Evolutionary conservation across 2,797 vertebrate genomes (phyloP), one percentile per base, ranked within the genome.

Genomic region (Danio choprae): DNA sequence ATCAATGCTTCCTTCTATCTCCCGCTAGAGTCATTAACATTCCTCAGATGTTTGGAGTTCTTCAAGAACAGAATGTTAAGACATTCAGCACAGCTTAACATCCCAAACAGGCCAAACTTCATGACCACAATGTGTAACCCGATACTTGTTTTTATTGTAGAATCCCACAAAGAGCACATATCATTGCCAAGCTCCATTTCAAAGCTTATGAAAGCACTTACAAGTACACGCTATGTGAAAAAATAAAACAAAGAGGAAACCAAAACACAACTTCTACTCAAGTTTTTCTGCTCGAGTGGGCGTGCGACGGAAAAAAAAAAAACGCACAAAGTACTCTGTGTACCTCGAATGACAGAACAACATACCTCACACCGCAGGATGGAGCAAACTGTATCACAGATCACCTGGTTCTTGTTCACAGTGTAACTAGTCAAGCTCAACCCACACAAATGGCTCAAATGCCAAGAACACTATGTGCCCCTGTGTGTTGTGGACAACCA

Each of bases 11-110:
- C 75, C 82, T 88, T 88, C 84, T 84, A 78, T 81, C 85, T 87
- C 79, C 74, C 85, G 72, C 84, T 6, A 71, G 82, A 88, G 89
- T 90, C 87, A 91, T 93, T 92, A 91, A 93, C 91, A 93, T 94
- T 94, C 92, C 91, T 87, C 75, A 85, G 89, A 94, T 92, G 92
- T 91, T 86, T 91, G 11, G 20, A 86, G 84, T 81, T 74, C 56
- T 90, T 85, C 83, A 81, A 70, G 79, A 89, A 84, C 85, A 90
- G 90, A 90, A 90, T 79, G 60, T 88, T 87, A 87, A 89, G 88
- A 91, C 76, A 36, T 56, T 84, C 69, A n/a, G 59, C 36, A 16
- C 48, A 44, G 53, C 43, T 41, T n/a, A 69, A 69, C 59, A 63
- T 69, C 63, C 64, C 36, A 60, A 44, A 67, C 16, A 15, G 20